A percentile compares a stretch with the other conserved stretches of the same genome.
Evolutionary conservation across 2,113 vertebrate genomes (phyloP).

Genomic region (Psephotus haematonotus): DNA sequence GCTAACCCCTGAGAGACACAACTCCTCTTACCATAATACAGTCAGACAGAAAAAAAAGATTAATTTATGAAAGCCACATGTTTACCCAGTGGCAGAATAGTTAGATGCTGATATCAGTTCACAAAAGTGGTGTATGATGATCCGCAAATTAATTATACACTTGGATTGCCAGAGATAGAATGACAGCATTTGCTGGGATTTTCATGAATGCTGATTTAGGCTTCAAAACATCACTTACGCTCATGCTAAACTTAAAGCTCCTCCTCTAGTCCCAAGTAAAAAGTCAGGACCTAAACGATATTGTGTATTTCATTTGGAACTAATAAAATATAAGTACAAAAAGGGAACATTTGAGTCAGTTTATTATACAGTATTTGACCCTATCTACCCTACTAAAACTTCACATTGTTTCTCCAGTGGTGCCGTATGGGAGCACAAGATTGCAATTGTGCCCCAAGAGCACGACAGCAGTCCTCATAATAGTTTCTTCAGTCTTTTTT

Average conservation of each 20-base stretch:
- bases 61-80: constrained; percentile 18
- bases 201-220: not conserved
- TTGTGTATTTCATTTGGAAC: constrained; percentile 10
- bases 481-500: constrained; percentile 61
- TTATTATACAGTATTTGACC: constrained; percentile 41
- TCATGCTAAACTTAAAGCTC: not conserved
- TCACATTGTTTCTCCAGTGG: constrained; percentile 1
- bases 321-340: not conserved
- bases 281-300: not conserved
- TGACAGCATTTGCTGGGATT: not conserved
- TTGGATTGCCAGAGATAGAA: not conserved
- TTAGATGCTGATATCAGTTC: not conserved
- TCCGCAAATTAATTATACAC: constrained; percentile 24
- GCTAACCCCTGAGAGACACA: not conserved
- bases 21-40: not conserved
- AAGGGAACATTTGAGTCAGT: not conserved
- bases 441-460: constrained; percentile 24
- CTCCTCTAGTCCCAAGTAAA: not conserved
- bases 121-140: not conserved
- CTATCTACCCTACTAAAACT: not conserved
- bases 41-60: not conserved
- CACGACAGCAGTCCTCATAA: constrained; percentile 38
- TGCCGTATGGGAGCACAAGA: constrained; percentile 35
- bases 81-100: constrained; percentile 1
- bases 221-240: not conserved